Percentiles rank a stretch among this genome's conserved stretches.
Evolutionary conservation across 2,888 invertebrate genomes (phyloP).

Genomic region (Heliconius cydno): DNA sequence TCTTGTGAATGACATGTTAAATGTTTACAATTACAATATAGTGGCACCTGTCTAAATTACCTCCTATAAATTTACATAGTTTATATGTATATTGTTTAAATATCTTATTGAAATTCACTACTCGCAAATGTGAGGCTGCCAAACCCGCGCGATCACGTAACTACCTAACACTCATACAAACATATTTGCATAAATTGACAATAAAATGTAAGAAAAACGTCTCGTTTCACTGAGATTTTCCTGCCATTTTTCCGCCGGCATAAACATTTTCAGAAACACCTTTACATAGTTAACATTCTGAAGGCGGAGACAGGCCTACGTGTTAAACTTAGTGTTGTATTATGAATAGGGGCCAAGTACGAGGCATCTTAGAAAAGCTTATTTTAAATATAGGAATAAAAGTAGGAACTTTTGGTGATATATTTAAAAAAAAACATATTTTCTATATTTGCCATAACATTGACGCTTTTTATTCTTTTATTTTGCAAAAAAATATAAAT

Average conservation of each 20-base stretch:
- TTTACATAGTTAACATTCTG: conserved; percentile 78
- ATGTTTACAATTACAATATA: no score
- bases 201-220: conserved; percentile 64
- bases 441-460: not conserved
- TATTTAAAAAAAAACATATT: not conserved
- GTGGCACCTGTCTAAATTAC: no score
- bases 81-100: not conserved
- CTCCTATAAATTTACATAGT: not conserved
- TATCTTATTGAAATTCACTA: conserved; percentile 45
- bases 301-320: conserved; percentile 70
- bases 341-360: conserved; percentile 63
- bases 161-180: conserved; percentile 60
- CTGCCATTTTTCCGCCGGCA: conserved; percentile 62
- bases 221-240: conserved; percentile 56
- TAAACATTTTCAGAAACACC: conserved; percentile 74
- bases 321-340: conserved; percentile 77
- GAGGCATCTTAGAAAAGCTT: conserved; percentile 47
- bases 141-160: conserved; percentile 56
- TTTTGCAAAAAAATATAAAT: no score
- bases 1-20: no score
- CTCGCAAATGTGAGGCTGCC: conserved; percentile 38
- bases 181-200: conserved; percentile 70
- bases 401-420: conserved; percentile 30
- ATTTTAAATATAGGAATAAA: conserved; percentile 29
- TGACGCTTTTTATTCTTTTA: not conserved